Base-by-base conservation (phyloP, 2,888 invertebrate species). In the Leptinotarsa juncta region DNA sequence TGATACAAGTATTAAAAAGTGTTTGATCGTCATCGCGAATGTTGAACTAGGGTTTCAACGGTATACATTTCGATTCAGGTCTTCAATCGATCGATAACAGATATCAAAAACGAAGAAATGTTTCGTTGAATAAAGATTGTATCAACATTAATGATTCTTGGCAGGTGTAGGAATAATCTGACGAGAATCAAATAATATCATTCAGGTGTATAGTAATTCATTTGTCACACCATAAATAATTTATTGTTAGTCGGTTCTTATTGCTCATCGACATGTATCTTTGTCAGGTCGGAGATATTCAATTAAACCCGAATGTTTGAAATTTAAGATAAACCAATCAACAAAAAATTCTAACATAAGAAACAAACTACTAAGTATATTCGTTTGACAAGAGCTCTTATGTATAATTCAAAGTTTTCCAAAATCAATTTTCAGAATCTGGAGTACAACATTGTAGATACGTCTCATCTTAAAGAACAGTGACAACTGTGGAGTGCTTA, bases 1-100 rank as follows among this genome's bases (percentile, higher is more conserved):
- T 67, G 75, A 71, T 73, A 77, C 77, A 78, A 32, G 73, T 69
- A 76, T 71, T 69, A 76, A 76, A 76, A 78, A 78, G 75, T 60
- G 68, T 73, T 71, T 72, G 71, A 78, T 74, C 65, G 26, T 66
- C 65, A 74, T 74, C 72, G 51, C 65, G 76, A 74, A 74, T 78
- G 71, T 72, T 18, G 14, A 73, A 70, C 68, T 70, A 70, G 55
- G n/a, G 26, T 62, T 62, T 26, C 32, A 42, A 62, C 32, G 26
- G 16, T n/a, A n/a, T 32, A 62, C 32, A 62, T 62, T 62, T 12
- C 7, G 18, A 62, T 16, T 62, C 16, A 32, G 49, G 14, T 67
- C 49, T 57, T 57, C 15, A 23, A 23, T 23, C 57, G 57, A 57
- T 57, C 23, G 23, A 23, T 57, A 15, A 23, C 26, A 57, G 26